Conservation (phyloP, 53 echinoderm and acorn worm genomes). For the Henricia sp. region DNA sequence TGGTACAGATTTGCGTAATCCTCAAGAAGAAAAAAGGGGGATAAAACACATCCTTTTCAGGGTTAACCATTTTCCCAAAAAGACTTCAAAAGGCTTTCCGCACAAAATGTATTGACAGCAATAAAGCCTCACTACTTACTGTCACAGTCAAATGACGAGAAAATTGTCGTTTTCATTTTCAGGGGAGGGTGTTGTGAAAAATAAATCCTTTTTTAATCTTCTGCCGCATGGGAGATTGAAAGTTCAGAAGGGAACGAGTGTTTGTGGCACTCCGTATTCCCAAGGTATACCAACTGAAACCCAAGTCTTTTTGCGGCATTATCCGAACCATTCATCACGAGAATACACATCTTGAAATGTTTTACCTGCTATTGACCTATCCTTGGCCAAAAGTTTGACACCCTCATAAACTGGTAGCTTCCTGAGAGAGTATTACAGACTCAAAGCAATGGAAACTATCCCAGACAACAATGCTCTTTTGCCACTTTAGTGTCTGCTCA, state of each 20-base stretch:
- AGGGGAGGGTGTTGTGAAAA: too few species aligned
- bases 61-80: too few species aligned
- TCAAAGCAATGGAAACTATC: not conserved
- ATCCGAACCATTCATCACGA: not conserved
- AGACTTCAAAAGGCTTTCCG: not conserved
- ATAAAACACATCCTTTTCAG: too few species aligned
- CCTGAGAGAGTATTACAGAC: not conserved
- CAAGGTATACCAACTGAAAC: not conserved
- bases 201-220: too few species aligned
- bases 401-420: conserved; percentile 4
- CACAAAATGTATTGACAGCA: not conserved
- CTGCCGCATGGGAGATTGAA: not conserved
- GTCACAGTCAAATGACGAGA: not conserved
- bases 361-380: not conserved
- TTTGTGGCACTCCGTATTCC: not conserved
- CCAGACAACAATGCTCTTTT: conserved; percentile 28
- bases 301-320: not conserved
- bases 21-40: too few species aligned
- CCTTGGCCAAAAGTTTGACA: conserved; percentile 1
- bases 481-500: conserved; percentile 32
- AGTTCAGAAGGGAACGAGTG: not conserved
- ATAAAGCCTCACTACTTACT: not conserved
- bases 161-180: not conserved
- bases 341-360: conserved; percentile 4
- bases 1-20: too few species aligned